Evolutionary conservation across 2,797 vertebrate species (phyloP).

Genomic region (Siniperca scherzeri): DNA sequence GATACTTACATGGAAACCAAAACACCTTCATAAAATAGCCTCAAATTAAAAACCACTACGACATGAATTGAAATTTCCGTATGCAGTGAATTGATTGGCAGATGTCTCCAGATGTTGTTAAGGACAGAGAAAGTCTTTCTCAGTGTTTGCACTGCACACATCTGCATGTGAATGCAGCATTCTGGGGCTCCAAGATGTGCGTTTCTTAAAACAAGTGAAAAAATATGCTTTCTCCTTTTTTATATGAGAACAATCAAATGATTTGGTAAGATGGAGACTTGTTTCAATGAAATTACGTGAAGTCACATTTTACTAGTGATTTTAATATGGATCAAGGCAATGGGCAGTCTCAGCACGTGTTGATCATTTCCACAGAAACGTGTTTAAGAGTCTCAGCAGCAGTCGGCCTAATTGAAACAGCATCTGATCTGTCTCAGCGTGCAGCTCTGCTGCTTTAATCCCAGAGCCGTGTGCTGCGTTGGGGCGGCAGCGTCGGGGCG

Average conservation of each 20-base stretch:
- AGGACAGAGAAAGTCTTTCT: not conserved
- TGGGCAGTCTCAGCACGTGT: not conserved
- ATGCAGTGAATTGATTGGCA: not conserved
- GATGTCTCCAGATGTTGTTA: not conserved
- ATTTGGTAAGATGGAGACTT: not conserved
- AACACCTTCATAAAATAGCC: not conserved
- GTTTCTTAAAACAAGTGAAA: not conserved
- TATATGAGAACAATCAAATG: not conserved
- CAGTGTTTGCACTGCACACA: not conserved
- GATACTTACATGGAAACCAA: not conserved
- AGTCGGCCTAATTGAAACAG: conserved; percentile 35
- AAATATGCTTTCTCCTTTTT: not conserved
- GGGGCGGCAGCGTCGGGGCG: conserved; percentile 32
- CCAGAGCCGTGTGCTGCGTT: conserved; percentile 38
- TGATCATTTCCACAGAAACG: not conserved
- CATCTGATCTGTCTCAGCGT: conserved; percentile 24
- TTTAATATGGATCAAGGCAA: not conserved
- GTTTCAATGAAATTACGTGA: not conserved
- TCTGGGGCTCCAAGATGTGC: not conserved
- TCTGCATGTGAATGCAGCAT: not conserved
- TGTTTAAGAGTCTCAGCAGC: conserved; percentile 2
- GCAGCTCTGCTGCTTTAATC: conserved; percentile 49
- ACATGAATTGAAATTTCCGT: not conserved
- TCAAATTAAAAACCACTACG: not conserved
- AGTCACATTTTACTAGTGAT: not conserved